Percentiles rank a stretch among this genome's conserved stretches.
Evolutionary conservation across 2,113 vertebrate species (phyloP).

Genomic region (Suncus etruscus): DNA sequence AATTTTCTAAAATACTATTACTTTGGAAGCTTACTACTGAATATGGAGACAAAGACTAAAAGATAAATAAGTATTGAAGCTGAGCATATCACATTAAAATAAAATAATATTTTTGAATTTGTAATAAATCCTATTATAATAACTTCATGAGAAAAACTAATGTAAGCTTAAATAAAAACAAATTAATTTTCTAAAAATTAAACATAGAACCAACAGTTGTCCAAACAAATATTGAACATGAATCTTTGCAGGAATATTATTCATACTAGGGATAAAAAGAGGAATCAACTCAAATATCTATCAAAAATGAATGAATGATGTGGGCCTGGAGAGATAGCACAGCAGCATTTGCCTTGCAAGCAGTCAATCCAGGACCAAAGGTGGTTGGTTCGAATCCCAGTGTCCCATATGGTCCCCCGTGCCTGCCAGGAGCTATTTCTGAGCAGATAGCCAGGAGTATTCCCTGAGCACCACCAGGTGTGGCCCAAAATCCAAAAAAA

Average conservation of each 20-base stretch:
- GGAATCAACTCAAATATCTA: neutral
- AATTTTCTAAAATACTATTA: slow-evolving; percentile 16
- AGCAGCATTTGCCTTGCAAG: no score
- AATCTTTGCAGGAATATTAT: slow-evolving; percentile 18
- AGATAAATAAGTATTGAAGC: slow-evolving; percentile 9
- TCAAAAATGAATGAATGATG: neutral
- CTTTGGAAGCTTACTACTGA: slow-evolving; percentile 13
- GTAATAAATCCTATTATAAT: slow-evolving; percentile 27
- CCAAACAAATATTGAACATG: neutral
- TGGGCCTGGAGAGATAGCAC: no score
- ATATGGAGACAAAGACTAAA: slow-evolving; percentile 12
- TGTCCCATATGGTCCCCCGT: no score
- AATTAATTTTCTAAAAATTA: slow-evolving; percentile 14
- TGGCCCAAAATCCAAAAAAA: no score
- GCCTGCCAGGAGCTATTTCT: no score
- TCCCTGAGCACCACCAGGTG: no score
- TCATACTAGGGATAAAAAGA: neutral
- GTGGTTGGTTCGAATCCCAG: no score
- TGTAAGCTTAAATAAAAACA: slow-evolving; percentile 16
- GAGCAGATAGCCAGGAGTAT: no score
- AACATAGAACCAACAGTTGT: neutral
- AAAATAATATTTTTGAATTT: neutral
- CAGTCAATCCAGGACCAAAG: no score
- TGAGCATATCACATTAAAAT: neutral
- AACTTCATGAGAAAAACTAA: slow-evolving; percentile 48